Evolutionary conservation across 2,888 invertebrate species (phyloP).

Genomic region (Thera britannica): DNA sequence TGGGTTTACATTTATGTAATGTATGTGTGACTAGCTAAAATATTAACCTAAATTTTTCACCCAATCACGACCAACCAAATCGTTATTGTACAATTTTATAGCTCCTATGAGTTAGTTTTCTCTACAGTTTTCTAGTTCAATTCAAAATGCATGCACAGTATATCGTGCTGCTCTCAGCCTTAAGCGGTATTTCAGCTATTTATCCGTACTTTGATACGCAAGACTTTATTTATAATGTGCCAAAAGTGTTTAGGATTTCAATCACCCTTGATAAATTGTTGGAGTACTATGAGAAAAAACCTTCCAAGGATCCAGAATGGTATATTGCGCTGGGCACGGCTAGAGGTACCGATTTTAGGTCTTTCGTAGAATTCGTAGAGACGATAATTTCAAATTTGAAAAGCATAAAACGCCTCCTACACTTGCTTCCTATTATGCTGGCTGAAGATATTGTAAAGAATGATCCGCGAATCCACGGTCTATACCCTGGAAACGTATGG

Average conservation of each 20-base stretch:
- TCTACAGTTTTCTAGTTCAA: conserved; percentile 53
- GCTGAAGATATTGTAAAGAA: too few species aligned
- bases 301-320: conserved; percentile 81
- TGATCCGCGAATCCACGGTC: too few species aligned
- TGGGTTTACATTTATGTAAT: conserved; percentile 4
- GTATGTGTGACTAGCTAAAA: conserved; percentile 20
- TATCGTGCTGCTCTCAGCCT: conserved; percentile 55
- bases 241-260: conserved; percentile 76
- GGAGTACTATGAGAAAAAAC: conserved; percentile 74
- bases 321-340: conserved; percentile 72
- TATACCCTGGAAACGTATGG: too few species aligned
- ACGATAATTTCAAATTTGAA: too few species aligned
- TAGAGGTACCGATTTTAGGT: conserved; percentile 58
- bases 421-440: too few species aligned
- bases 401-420: too few species aligned
- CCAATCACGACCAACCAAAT: conserved; percentile 70
- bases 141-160: conserved; percentile 67
- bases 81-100: conserved; percentile 52
- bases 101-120: conserved; percentile 50
- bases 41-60: conserved; percentile 37
- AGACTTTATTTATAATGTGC: conserved; percentile 80
- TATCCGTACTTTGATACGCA: conserved; percentile 81
- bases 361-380: neutral
- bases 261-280: conserved; percentile 73
- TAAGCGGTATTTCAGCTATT: conserved; percentile 56